Conservation (phyloP, 1,140 invertebrate species). For the Drosophila busckii region DNA sequence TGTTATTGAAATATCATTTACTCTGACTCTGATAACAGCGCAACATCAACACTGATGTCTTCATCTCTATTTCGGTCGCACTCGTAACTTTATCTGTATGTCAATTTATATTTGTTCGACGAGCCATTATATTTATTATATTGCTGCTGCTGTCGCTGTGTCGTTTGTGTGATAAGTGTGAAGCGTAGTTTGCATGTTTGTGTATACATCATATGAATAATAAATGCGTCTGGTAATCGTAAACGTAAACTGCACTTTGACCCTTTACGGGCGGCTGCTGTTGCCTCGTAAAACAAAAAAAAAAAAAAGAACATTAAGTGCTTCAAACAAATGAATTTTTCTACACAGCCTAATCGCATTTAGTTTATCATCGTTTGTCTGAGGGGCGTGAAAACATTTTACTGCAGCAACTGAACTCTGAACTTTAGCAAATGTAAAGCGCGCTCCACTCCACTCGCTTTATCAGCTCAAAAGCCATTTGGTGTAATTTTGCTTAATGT, state of each 20-base stretch:
- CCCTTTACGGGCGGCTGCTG: conserved; percentile 19
- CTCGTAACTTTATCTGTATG: conserved; percentile 41
- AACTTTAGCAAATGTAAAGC: conserved; percentile 21
- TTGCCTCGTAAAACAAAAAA: conserved; percentile 1
- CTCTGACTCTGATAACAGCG: conserved; percentile 21
- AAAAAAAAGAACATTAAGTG: neutral
- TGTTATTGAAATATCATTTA: conserved; percentile 28
- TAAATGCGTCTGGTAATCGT: conserved; percentile 41
- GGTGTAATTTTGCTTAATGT: conserved; percentile 32
- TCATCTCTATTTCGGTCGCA: conserved; percentile 8
- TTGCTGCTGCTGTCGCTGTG: neutral
- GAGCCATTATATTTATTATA: conserved; percentile 40
- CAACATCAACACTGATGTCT: neutral
- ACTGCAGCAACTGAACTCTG: conserved; percentile 26
- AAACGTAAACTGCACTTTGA: conserved; percentile 40
- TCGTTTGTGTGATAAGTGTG: conserved; percentile 14
- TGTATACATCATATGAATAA: conserved; percentile 39
- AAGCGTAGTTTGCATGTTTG: conserved; percentile 43
- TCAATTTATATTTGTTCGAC: conserved; percentile 48
- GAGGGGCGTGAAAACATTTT: conserved; percentile 36
- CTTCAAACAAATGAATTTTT: conserved; percentile 9
- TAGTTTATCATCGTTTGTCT: conserved; percentile 12
- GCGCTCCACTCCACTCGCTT: conserved; percentile 4
- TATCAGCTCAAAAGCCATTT: conserved; percentile 13
- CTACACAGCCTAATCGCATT: conserved; percentile 23